These are phyloP conservation scores for Prionchulus punctatus DNA, from an alignment of 2,888 invertebrate genomes.

Conservation along the genomic window DNA sequence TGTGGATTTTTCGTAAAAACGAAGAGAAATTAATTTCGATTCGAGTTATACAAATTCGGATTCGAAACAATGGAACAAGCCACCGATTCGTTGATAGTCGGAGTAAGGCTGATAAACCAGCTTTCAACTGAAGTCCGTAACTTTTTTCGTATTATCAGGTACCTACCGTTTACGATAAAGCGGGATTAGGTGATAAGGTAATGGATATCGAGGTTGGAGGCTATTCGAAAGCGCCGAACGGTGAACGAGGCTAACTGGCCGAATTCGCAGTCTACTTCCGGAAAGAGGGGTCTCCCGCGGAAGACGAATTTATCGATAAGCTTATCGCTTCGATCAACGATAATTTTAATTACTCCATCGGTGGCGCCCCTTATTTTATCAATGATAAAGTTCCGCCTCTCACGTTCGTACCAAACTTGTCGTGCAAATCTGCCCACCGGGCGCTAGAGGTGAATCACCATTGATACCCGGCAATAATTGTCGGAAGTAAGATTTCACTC, in stretches of 20 bases:
- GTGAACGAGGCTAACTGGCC: neutral
- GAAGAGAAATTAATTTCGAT: no score
- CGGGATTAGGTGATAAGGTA: neutral
- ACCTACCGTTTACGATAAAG: neutral
- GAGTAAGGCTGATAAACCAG: no score
- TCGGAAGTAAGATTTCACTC: no score
- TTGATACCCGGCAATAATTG: constrained; percentile 1
- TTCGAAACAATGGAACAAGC: no score
- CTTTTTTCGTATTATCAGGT: no score
- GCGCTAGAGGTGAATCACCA: neutral
- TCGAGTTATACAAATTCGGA: no score
- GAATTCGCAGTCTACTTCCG: neutral
- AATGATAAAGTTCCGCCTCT: neutral
- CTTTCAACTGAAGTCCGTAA: no score
- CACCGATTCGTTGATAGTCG: no score
- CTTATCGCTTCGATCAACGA: neutral
- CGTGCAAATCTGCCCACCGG: neutral
- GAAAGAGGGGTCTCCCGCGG: neutral
- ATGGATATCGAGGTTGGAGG: neutral
- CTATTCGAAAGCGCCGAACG: neutral
- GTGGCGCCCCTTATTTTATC: constrained; percentile 15
- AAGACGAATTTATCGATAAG: neutral
- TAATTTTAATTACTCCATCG: constrained; percentile 10
- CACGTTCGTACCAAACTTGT: neutral
- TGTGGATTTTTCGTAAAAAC: no score